Conservation (phyloP, 2,888 invertebrate species). For the Drosophila borealis region DNA sequence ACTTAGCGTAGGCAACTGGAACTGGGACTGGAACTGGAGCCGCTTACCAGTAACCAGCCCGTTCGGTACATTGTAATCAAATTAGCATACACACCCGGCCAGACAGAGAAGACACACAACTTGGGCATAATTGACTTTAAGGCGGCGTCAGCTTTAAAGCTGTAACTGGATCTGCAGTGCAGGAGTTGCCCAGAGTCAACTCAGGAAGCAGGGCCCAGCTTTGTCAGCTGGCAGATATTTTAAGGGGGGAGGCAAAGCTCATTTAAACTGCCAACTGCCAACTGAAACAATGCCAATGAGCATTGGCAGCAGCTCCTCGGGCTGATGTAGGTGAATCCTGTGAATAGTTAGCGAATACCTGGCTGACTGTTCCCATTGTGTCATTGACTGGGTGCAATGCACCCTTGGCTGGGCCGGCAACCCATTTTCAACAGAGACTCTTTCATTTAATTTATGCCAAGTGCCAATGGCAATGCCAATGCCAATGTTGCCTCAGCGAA, state of each 20-base stretch:
- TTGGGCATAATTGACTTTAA: slow-evolving; percentile 66
- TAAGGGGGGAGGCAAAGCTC: slow-evolving; percentile 10
- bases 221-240: slow-evolving; percentile 29
- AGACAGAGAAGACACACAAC: slow-evolving; percentile 14
- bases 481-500: slow-evolving; percentile 24
- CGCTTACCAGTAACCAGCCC: slow-evolving; percentile 7
- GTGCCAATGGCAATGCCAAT: slow-evolving; percentile 74
- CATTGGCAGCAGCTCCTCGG: slow-evolving; percentile 21
- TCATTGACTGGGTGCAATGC: slow-evolving; percentile 42
- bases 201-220: slow-evolving; percentile 49
- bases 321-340: slow-evolving; percentile 52
- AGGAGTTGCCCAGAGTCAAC: slow-evolving; percentile 24
- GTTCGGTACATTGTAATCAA: slow-evolving; percentile 57
- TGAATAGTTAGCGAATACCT: slow-evolving; percentile 31
- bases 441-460: slow-evolving; percentile 74
- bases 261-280: slow-evolving; percentile 22
- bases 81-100: slow-evolving; percentile 64
- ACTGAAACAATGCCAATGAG: slow-evolving; percentile 32
- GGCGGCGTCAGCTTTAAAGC: slow-evolving; percentile 25
- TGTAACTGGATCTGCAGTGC: slow-evolving; percentile 4
- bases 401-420: slow-evolving; percentile 39
- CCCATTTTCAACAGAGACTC: slow-evolving; percentile 54
- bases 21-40: slow-evolving; percentile 11
- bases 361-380: slow-evolving; percentile 31
- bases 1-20: slow-evolving; percentile 19